Percentiles rank a stretch among this genome's conserved stretches.
Evolutionary conservation across 2,888 invertebrate genomes (phyloP).

Genomic region (Diogma glabrata): DNA sequence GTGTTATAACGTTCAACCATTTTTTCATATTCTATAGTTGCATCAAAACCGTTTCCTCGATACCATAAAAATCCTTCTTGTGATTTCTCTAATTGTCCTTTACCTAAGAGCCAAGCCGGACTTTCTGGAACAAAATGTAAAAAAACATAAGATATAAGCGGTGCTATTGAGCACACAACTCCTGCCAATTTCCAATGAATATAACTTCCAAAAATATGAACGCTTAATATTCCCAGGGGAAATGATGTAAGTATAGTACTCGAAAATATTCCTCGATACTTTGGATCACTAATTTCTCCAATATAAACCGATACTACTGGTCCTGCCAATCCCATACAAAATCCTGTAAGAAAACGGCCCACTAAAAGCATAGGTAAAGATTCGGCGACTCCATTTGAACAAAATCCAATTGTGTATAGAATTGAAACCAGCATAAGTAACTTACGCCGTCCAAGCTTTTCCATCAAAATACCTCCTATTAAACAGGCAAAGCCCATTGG

Average conservation of each 20-base stretch:
- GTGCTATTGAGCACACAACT: slow-evolving; percentile 40
- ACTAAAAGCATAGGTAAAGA: slow-evolving; percentile 39
- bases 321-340: slow-evolving; percentile 45
- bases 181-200: slow-evolving; percentile 50
- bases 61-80: slow-evolving; percentile 43
- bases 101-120: slow-evolving; percentile 48
- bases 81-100: slow-evolving; percentile 41
- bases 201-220: slow-evolving; percentile 49
- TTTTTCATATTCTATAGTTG: slow-evolving; percentile 39
- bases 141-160: slow-evolving; percentile 39
- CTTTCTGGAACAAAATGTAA: slow-evolving; percentile 46
- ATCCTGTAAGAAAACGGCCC: slow-evolving; percentile 44
- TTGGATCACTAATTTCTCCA: slow-evolving; percentile 47
- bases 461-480: slow-evolving; percentile 47
- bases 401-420: slow-evolving; percentile 48
- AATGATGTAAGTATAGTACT: slow-evolving; percentile 45
- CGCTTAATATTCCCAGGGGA: slow-evolving; percentile 44
- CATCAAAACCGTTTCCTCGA: slow-evolving; percentile 41
- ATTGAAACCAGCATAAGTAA: slow-evolving; percentile 44
- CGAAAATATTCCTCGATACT: slow-evolving; percentile 45
- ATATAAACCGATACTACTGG: slow-evolving; percentile 46
- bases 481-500: slow-evolving; percentile 53
- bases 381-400: slow-evolving; percentile 42
- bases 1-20: slow-evolving; percentile 40
- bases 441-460: slow-evolving; percentile 46